These are phyloP conservation scores for Drosophila cardini DNA, from an alignment of 1,140 invertebrate species.

Conservation along the genomic window DNA sequence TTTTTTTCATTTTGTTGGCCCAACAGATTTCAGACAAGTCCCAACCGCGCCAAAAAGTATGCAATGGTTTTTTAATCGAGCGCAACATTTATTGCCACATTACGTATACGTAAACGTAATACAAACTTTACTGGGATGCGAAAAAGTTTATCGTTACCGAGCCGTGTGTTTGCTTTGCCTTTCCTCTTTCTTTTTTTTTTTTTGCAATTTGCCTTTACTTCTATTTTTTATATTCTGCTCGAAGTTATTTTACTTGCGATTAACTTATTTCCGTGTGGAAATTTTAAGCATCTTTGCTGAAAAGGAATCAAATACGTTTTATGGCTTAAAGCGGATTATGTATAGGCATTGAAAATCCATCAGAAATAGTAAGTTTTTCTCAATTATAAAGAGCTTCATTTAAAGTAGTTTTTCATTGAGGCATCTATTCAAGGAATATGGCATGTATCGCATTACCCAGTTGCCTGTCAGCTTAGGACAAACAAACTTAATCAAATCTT, in stretches of 20 bases:
- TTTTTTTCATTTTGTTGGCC: slow-evolving; percentile 52
- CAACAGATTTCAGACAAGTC: slow-evolving; percentile 47
- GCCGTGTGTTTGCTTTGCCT: slow-evolving; percentile 39
- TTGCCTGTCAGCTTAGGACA: slow-evolving; percentile 24
- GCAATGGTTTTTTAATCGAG: slow-evolving; percentile 65
- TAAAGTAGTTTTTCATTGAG: neutral
- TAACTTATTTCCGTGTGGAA: slow-evolving; percentile 52
- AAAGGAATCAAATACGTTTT: neutral
- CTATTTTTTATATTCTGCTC: slow-evolving; percentile 21
- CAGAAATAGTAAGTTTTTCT: slow-evolving; percentile 11
- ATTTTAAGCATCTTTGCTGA: slow-evolving; percentile 26
- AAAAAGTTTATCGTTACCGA: slow-evolving; percentile 31
- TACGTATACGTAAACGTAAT: slow-evolving; percentile 48
- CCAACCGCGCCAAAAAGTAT: slow-evolving; percentile 39
- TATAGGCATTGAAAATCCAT: neutral
- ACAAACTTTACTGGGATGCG: slow-evolving; percentile 31
- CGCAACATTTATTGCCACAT: slow-evolving; percentile 63
- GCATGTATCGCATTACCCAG: slow-evolving; percentile 39
- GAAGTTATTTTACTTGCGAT: slow-evolving; percentile 61
- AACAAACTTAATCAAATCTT: slow-evolving; percentile 73
- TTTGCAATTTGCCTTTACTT: slow-evolving; percentile 7
- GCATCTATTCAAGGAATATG: neutral
- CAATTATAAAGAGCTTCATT: neutral
- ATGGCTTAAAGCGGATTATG: slow-evolving; percentile 14
- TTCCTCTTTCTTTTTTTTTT: neutral